These are phyloP conservation scores for Trididemnum clinides DNA, from an alignment of 23 tunicate species.

Conservation along the genomic window DNA sequence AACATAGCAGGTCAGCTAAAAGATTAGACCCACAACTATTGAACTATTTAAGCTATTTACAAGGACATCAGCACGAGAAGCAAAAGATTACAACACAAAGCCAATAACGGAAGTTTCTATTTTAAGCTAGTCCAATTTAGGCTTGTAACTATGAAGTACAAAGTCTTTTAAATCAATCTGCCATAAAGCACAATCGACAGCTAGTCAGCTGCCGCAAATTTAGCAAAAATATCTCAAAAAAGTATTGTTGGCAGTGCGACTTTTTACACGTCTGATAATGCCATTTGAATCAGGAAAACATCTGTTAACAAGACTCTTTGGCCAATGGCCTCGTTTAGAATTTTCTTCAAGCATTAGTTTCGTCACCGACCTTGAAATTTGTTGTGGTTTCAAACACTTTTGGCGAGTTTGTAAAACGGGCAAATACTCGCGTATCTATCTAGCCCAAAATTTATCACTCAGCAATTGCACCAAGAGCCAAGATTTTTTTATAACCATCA, in stretches of 20 bases:
- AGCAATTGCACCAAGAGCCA: constrained; percentile 7
- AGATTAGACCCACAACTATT: too few relatives aligned
- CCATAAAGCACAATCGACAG: too few relatives aligned
- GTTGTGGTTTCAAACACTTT: constrained; percentile 32
- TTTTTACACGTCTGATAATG: constrained; percentile 22
- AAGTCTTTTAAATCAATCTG: too few relatives aligned
- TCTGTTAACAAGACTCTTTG: constrained; percentile 15
- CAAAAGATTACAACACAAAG: too few relatives aligned
- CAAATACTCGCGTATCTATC: constrained; percentile 21
- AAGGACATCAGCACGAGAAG: too few relatives aligned
- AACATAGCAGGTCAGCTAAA: too few relatives aligned
- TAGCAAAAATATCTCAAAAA: constrained; percentile 11
- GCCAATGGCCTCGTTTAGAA: constrained; percentile 32
- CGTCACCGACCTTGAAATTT: constrained; percentile 27
- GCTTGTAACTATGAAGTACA: too few relatives aligned
- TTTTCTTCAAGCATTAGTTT: constrained; percentile 27
- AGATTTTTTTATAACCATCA: constrained; percentile 13
- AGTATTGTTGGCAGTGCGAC: not conserved
- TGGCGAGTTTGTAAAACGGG: constrained; percentile 29
- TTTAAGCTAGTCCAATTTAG: too few relatives aligned
- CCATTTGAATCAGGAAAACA: constrained; percentile 16
- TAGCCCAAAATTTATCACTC: constrained; percentile 19
- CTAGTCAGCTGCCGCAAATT: too few relatives aligned
- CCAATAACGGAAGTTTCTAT: too few relatives aligned
- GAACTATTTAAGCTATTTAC: too few relatives aligned